Percentiles rank a stretch among this genome's conserved stretches.
phyloP scores from a whole-genome alignment of 2,888 invertebrate species.

The Pediacus dermestoides region DNA sequence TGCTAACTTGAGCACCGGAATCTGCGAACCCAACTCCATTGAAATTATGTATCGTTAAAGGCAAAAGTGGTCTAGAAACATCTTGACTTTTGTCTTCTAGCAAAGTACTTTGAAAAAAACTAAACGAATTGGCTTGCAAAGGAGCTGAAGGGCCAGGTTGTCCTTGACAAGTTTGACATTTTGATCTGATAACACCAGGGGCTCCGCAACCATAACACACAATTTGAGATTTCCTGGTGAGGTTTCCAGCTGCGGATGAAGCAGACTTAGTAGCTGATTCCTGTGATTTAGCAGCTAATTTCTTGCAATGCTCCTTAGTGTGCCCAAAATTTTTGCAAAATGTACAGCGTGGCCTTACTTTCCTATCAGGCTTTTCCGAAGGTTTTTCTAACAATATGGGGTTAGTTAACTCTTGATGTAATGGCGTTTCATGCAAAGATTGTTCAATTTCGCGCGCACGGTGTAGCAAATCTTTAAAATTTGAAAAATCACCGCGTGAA shows the following conservation, averaged over 20 bases:
- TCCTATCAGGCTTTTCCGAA: neutral
- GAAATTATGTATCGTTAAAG: conserved; percentile 6
- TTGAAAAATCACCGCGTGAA: neutral
- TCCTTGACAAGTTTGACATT: conserved; percentile 8
- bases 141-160: neutral
- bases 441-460: too few relatives aligned
- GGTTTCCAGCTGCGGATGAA: neutral
- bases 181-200: conserved; percentile 12
- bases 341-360: neutral
- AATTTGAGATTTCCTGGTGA: too few relatives aligned
- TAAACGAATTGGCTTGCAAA: neutral
- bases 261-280: neutral
- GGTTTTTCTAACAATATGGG: too few relatives aligned
- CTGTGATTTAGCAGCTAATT: conserved; percentile 3
- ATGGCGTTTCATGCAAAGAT: too few relatives aligned
- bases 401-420: too few relatives aligned
- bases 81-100: too few relatives aligned
- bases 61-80: conserved; percentile 1
- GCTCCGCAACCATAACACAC: conserved; percentile 13
- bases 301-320: conserved; percentile 5
- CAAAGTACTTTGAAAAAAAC: too few relatives aligned
- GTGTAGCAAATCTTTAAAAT: too few relatives aligned
- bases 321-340: conserved; percentile 7
- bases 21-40: conserved; percentile 15
- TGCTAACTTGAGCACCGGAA: conserved; percentile 14